These are phyloP conservation scores for Drosophila rufa DNA, from an alignment of 1,140 invertebrate genomes.

Conservation along the genomic window DNA sequence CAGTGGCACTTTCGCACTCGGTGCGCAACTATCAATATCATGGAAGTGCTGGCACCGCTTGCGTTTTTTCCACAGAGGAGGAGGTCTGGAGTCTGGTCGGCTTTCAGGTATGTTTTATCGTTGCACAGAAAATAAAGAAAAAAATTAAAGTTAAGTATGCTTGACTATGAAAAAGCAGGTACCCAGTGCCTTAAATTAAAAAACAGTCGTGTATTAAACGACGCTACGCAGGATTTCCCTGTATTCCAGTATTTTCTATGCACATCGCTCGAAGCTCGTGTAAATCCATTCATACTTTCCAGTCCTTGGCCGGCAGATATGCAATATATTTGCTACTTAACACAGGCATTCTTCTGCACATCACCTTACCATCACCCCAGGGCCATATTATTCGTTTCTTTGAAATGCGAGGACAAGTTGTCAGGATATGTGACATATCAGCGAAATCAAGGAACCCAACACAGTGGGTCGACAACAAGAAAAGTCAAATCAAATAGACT, in stretches of 20 bases:
- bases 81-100: slow-evolving; percentile 89
- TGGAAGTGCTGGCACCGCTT: slow-evolving; percentile 88
- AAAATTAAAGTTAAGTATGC: too few species aligned
- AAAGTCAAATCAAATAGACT: not conserved
- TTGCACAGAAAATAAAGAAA: too few species aligned
- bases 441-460: not conserved
- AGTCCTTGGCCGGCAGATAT: slow-evolving; percentile 32
- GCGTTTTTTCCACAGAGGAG: slow-evolving; percentile 88
- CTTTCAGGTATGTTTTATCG: slow-evolving; percentile 87
- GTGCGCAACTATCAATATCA: slow-evolving; percentile 89
- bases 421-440: slow-evolving; percentile 16
- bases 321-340: slow-evolving; percentile 58
- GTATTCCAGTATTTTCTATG: not conserved
- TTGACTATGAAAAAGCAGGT: too few species aligned
- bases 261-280: not conserved
- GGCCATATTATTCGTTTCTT: not conserved
- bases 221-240: too few species aligned
- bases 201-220: too few species aligned
- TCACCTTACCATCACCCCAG: not conserved
- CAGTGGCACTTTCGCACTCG: slow-evolving; percentile 92
- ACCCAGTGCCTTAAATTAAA: too few species aligned
- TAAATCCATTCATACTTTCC: slow-evolving; percentile 58
- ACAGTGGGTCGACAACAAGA: not conserved
- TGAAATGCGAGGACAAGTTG: slow-evolving; percentile 10
- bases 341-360: slow-evolving; percentile 2